These are phyloP conservation scores for Hormiphora californensis DNA, from an alignment of 37 sponge, comb jelly and placozoan genomes.

Conservation along the genomic window DNA sequence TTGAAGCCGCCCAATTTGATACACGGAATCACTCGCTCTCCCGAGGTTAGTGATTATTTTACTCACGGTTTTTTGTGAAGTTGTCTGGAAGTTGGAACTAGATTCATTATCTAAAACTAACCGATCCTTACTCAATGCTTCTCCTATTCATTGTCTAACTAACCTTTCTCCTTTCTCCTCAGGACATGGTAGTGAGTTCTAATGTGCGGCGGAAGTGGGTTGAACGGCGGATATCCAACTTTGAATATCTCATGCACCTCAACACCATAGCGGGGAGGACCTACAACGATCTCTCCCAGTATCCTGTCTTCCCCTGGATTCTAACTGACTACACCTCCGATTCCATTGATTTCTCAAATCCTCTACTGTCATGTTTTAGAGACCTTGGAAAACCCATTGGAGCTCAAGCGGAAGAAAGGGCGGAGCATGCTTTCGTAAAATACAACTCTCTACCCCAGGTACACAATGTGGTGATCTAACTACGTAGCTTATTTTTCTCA, in stretches of 20 bases:
- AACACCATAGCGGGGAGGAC: conserved; percentile 93
- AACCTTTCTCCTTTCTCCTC: neutral
- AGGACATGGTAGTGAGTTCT: conserved; percentile 49
- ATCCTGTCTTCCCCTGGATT: conserved; percentile 97
- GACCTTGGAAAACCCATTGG: conserved; percentile 88
- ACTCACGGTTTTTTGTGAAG: neutral
- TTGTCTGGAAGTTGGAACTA: neutral
- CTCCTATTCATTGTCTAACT: too few species aligned
- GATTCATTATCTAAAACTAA: neutral
- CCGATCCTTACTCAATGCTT: too few species aligned
- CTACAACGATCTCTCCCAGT: conserved; percentile 96
- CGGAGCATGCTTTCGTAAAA: conserved; percentile 59
- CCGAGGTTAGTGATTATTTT: conserved; percentile 18
- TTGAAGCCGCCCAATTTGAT: conserved; percentile 73
- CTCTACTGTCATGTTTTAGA: conserved; percentile 59
- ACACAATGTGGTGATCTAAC: neutral
- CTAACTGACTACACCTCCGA: conserved; percentile 70
- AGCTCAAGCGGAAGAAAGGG: conserved; percentile 61
- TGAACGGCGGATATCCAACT: conserved; percentile 77
- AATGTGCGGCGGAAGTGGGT: conserved; percentile 69
- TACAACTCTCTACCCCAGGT: conserved; percentile 37
- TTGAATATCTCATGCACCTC: conserved; percentile 94
- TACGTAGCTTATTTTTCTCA: neutral
- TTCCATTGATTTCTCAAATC: conserved; percentile 64
- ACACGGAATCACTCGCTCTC: conserved; percentile 62